Percentiles rank a stretch among this genome's conserved stretches.
Evolutionary conservation across 2,113 vertebrate species (phyloP).

Genomic region (Oreocharis arfaki): DNA sequence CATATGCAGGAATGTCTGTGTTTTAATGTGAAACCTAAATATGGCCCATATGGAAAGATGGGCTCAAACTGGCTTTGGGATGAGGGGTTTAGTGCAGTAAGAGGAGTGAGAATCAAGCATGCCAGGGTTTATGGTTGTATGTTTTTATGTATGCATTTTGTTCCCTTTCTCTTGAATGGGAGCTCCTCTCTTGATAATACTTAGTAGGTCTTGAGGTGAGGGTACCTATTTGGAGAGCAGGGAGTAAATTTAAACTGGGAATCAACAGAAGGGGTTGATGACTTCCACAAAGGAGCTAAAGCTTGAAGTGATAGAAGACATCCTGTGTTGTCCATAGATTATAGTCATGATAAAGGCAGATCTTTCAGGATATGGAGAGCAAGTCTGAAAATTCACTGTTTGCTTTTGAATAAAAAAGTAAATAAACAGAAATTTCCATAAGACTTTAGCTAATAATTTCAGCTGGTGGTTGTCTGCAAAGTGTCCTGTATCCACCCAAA

Average conservation of each 20-base stretch:
- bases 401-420: not conserved
- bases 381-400: not conserved
- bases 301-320: not conserved
- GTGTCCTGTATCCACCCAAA: not conserved
- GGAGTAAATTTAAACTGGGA: not conserved
- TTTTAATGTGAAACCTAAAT: not conserved
- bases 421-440: not conserved
- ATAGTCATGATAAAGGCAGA: not conserved
- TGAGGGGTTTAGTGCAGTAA: rapidly evolving
- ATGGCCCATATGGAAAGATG: not conserved
- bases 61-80: not conserved
- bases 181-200: not conserved
- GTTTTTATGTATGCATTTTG: not conserved
- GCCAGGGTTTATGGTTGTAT: not conserved
- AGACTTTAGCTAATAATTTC: not conserved
- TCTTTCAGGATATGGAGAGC: not conserved
- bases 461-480: not conserved
- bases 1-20: not conserved
- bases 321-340: not conserved
- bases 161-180: not conserved
- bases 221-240: not conserved
- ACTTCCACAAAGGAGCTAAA: not conserved
- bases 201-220: not conserved
- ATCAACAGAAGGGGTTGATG: not conserved
- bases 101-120: not conserved